Evolutionary conservation across 2,888 invertebrate genomes (phyloP), one percentile per base, ranked within the genome.

Genomic region (Cosmia trapezina): DNA sequence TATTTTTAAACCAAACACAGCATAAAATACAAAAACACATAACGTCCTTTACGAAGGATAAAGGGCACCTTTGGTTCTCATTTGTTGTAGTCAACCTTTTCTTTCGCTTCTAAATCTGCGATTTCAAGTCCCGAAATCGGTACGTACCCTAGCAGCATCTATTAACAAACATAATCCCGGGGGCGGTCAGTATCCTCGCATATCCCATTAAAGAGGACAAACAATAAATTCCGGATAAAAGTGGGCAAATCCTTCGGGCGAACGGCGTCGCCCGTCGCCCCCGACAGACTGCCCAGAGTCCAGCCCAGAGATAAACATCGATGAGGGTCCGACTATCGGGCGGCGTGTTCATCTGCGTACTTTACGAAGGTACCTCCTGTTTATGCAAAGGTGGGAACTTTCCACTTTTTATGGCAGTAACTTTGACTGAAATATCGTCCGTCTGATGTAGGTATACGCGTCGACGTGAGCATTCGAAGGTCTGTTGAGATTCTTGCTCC

Each of bases 211-310:
- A 81, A 83, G 84, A 80, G 82, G 87, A 83, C 86, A 87, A 88
- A 90, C 91, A 89, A 92, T 91, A 92, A 92, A 92, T 91, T 90
- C 80, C 82, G 87, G 88, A 91, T 90, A 89, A 91, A 90, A 89
- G 86, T 87, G 89, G 88, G 86, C 88, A 90, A 91, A 90, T 89
- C 92, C 91, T 85, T 61, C 76, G 82, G 82, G 78, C 69, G 83
- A 81, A 83, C 79, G 73, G 78, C 81, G 83, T 82, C 86, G 87
- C 87, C 85, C 84, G 84, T 80, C 81, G 84, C 80, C 85, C 86
- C 85, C 77, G 82, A 80, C 81, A 83, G 86, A 88, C 85, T 80
- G 86, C 28, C 28, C 28, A 28, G 28, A 28, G 3, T 81, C 87
- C 86, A 79, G 76, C 71, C 73, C 75, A 71, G 54, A 87, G 89